Evolutionary conservation across 2,113 vertebrate species (phyloP).

Genomic region (Spea bombifrons): DNA sequence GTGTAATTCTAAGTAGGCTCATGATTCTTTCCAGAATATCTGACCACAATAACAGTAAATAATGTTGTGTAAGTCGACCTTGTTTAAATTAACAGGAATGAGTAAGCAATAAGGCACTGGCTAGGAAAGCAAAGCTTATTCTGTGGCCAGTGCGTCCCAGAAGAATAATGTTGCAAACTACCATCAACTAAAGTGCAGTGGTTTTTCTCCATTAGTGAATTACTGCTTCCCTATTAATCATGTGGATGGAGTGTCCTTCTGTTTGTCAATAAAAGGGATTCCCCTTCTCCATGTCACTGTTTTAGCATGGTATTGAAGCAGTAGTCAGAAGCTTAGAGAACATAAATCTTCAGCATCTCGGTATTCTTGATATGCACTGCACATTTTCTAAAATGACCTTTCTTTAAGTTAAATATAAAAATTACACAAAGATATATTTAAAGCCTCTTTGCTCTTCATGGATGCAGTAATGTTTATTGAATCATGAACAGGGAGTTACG

Average conservation of each 20-base stretch:
- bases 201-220: slow-evolving; percentile 32
- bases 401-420: too few species aligned
- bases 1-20: background rate
- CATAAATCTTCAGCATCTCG: background rate
- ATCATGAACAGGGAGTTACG: too few species aligned
- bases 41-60: background rate
- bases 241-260: slow-evolving; percentile 13
- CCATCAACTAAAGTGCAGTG: slow-evolving; percentile 26
- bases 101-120: background rate
- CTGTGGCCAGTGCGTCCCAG: slow-evolving; percentile 12
- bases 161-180: slow-evolving; percentile 28
- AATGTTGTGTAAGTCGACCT: background rate
- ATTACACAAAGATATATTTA: too few species aligned
- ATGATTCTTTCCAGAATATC: background rate
- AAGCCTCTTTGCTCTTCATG: too few species aligned
- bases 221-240: slow-evolving; percentile 32
- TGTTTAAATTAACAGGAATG: background rate
- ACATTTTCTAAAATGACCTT: too few species aligned
- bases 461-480: too few species aligned
- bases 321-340: background rate
- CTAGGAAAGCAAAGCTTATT: background rate
- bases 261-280: slow-evolving; percentile 25
- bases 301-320: background rate
- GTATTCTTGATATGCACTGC: background rate
- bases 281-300: background rate